Evolutionary conservation across 2,888 invertebrate species (phyloP).

Genomic region (Metellina segmentata): DNA sequence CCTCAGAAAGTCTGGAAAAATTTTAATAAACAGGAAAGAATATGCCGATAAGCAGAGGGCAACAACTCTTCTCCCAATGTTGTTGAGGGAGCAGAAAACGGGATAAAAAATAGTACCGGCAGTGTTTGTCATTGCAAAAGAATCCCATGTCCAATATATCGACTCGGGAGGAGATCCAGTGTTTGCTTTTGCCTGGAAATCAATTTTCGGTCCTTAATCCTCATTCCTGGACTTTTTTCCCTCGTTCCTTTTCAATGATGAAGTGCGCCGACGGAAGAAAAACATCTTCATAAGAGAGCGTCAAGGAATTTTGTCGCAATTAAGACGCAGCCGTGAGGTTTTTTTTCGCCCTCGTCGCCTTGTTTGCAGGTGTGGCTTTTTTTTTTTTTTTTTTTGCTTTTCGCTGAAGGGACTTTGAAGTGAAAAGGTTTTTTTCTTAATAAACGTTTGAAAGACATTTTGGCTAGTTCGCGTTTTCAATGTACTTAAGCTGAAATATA

Average conservation of each 20-base stretch:
- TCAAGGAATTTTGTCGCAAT: neutral
- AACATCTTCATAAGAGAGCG: neutral
- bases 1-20: too few relatives aligned
- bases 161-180: constrained; percentile 17
- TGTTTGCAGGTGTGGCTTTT: neutral
- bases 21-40: too few relatives aligned
- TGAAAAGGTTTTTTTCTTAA: neutral
- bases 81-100: too few relatives aligned
- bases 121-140: neutral
- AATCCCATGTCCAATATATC: constrained; percentile 57
- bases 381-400: neutral
- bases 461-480: too few relatives aligned
- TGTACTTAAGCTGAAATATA: too few relatives aligned
- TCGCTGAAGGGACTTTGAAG: neutral
- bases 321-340: neutral
- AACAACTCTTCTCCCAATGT: too few relatives aligned
- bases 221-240: neutral
- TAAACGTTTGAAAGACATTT: neutral
- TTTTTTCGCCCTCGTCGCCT: neutral
- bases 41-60: too few relatives aligned
- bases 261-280: neutral
- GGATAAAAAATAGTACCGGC: too few relatives aligned
- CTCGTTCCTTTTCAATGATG: neutral
- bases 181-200: constrained; percentile 53
- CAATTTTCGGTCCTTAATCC: constrained; percentile 63